Percentiles rank a stretch among this genome's conserved stretches.
Evolutionary conservation across 2,797 vertebrate species (phyloP).

Genomic region (Lophotriccus pileatus): DNA sequence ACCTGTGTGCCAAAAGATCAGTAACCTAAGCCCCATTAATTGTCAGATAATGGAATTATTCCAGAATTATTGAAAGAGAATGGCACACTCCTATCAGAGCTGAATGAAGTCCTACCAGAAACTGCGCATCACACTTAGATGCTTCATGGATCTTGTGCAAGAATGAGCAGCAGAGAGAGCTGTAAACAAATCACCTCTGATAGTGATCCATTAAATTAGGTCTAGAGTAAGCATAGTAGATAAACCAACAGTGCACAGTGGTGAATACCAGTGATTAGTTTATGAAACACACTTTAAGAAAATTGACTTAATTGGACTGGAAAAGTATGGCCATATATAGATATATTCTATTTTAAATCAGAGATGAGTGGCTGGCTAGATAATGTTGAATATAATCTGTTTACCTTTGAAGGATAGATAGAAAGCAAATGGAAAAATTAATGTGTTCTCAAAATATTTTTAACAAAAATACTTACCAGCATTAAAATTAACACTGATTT

Average conservation of each 20-base stretch:
- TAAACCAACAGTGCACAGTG: background rate
- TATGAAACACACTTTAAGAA: conserved; percentile 25
- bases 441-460: background rate
- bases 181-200: background rate
- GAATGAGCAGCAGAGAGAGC: background rate
- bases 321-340: background rate
- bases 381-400: background rate
- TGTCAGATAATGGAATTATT: background rate
- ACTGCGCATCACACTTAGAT: background rate
- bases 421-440: background rate
- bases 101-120: background rate
- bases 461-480: background rate
- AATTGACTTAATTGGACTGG: background rate
- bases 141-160: background rate
- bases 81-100: background rate
- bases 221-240: background rate
- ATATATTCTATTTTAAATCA: background rate
- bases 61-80: background rate
- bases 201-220: background rate
- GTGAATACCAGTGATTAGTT: background rate
- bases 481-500: conserved; percentile 8
- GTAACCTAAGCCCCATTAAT: background rate
- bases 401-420: background rate
- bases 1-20: background rate
- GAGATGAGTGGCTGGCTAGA: background rate